These are phyloP conservation scores for Melikaiella ostensackeni DNA, from an alignment of 2,888 invertebrate species.

Conservation along the genomic window DNA sequence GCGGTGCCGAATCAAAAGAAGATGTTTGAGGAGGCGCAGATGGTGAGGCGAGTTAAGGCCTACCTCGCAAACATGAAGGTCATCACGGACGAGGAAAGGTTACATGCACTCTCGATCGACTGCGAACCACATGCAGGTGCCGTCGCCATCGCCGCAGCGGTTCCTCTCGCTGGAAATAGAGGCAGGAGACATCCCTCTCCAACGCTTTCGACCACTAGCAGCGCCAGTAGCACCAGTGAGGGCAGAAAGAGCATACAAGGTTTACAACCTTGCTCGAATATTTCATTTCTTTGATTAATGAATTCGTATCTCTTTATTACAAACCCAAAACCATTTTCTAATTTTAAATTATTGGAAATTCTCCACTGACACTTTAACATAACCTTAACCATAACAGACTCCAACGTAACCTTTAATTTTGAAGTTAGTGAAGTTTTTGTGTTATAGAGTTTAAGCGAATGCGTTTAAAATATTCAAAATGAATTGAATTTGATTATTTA, in stretches of 20 bases:
- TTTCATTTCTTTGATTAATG: slow-evolving; percentile 26
- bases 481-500: no score
- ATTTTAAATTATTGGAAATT: neutral
- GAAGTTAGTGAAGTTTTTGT: no score
- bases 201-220: slow-evolving; percentile 94
- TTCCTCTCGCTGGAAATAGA: slow-evolving; percentile 81
- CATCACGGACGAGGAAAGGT: slow-evolving; percentile 92
- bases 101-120: slow-evolving; percentile 92
- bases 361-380: no score
- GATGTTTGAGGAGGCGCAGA: slow-evolving; percentile 99
- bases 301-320: slow-evolving; percentile 12
- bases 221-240: slow-evolving; percentile 92
- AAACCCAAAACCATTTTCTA: neutral
- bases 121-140: slow-evolving; percentile 85
- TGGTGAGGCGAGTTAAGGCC: slow-evolving; percentile 97
- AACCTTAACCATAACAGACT: no score
- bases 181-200: slow-evolving; percentile 94
- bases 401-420: no score
- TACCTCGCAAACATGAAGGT: slow-evolving; percentile 96
- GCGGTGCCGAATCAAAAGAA: slow-evolving; percentile 97
- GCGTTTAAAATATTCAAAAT: no score
- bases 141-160: slow-evolving; percentile 77
- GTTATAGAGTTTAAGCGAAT: no score
- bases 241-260: slow-evolving; percentile 79
- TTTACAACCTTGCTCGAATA: slow-evolving; percentile 53